Evolutionary conservation across 2,888 invertebrate species (phyloP).

Genomic region (Resseliella maxima): DNA sequence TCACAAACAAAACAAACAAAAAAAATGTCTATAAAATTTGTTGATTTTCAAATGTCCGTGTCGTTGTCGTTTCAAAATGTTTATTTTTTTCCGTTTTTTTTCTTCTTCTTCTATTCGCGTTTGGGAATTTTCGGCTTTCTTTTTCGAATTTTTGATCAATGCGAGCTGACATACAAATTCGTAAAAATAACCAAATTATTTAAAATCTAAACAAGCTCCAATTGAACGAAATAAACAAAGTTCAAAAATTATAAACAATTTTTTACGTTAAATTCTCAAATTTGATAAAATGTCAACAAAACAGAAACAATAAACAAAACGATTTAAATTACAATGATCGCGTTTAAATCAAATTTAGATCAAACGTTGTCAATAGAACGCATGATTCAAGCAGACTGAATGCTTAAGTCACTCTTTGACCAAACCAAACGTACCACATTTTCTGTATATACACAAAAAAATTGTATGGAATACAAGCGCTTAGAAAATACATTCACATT

Average conservation of each 20-base stretch:
- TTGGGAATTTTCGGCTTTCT: too few relatives aligned
- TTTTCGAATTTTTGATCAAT: not conserved
- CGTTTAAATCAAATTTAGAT: not conserved
- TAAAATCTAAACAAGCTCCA: not conserved
- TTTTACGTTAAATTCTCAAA: not conserved
- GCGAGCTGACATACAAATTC: not conserved
- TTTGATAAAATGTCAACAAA: not conserved
- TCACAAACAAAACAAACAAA: too few relatives aligned
- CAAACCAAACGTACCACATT: conserved; percentile 47
- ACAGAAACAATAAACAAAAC: conserved; percentile 10
- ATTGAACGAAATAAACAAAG: not conserved
- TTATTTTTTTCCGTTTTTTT: not conserved
- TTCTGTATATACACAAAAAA: not conserved
- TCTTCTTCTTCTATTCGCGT: not conserved
- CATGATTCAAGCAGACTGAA: conserved; percentile 47
- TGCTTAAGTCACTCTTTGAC: conserved; percentile 18
- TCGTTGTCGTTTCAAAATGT: not conserved
- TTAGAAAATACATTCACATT: conserved; percentile 1
- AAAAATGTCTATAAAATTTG: not conserved
- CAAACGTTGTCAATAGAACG: conserved; percentile 42
- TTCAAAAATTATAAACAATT: not conserved
- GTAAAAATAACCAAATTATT: not conserved
- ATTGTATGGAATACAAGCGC: not conserved
- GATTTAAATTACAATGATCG: not conserved
- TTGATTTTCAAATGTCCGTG: not conserved